Evolutionary conservation across 2,797 vertebrate species (phyloP), one percentile per base, ranked within the genome.

Genomic region (Halcyon leucocephala): DNA sequence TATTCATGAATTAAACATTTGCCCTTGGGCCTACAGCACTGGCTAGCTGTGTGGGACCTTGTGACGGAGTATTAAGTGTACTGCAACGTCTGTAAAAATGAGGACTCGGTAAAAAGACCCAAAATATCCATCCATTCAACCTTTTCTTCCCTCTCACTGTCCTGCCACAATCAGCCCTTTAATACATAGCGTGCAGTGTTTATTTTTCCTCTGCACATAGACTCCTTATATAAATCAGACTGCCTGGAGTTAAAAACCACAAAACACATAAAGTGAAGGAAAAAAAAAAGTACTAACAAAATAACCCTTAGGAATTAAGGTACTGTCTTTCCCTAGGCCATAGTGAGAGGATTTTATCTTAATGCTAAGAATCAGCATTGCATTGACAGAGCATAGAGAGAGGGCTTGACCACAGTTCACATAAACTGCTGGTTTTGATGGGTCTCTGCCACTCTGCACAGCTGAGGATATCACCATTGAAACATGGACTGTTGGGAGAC

Each of bases 1-100:
- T 35, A n/a, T 44, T 91, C 64, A 88, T 90, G 89, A 91, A 94
- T 94, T 83, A 83, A 96, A 85, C 86, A 87, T 96, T 88, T 76
- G 58, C 72, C 58, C 74, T 61, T 61, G 64, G 39, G 61, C 46
- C 54, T 64, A 16, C 35, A 70, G 76, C 51, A 65, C 58, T 78
- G 37, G 25, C 18, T 18, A 26, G 42, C 65, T 83, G 57, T 76
- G 72, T 76, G 82, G 55, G 85, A 89, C 69, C 76, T 83, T 48
- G 22, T 33, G 65, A 82, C 2, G 2, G 52, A 82, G 57, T 26
- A 81, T 58, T 69, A 91, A 81, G 62, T 25, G 10, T 66, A 73
- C 76, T 79, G 65, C 62, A 70, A n/a, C 1, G 39, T 69, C 62
- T 91, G 66, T 58, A 86, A 92, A 96, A 90, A 86, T 33, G 31